These are phyloP conservation scores for Neopipo cinnamomea DNA, from an alignment of 2,113 vertebrate species.

Conservation along the genomic window DNA sequence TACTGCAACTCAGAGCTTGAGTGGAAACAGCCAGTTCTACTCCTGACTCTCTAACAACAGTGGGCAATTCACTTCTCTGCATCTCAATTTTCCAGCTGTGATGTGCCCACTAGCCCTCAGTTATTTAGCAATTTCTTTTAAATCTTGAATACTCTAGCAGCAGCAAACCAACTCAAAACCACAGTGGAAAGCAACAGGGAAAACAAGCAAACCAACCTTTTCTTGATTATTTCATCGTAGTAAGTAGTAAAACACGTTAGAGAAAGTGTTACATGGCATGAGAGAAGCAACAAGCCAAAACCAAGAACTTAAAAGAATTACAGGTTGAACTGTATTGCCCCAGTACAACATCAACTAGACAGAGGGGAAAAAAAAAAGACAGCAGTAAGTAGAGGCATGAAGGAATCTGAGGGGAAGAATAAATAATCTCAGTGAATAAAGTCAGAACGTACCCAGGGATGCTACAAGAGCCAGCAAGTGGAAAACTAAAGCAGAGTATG, in stretches of 20 bases:
- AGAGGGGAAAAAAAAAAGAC: background rate
- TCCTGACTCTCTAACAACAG: background rate
- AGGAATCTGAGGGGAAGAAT: background rate
- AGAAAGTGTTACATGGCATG: background rate
- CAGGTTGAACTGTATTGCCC: background rate
- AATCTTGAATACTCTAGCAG: background rate
- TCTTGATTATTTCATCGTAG: background rate
- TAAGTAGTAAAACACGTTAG: background rate
- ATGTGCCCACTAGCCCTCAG: background rate
- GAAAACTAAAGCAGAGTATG: background rate
- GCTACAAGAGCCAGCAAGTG: background rate
- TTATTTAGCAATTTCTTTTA: background rate
- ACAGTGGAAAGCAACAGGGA: background rate
- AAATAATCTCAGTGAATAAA: background rate
- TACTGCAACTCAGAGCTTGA: background rate
- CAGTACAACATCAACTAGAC: background rate
- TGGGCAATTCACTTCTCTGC: background rate
- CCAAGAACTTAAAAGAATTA: background rate
- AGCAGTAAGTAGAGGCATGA: background rate
- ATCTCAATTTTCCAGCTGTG: background rate
- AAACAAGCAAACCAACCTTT: background rate
- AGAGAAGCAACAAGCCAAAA: background rate
- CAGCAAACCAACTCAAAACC: background rate
- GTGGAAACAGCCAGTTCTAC: background rate
- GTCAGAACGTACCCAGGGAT: background rate